A percentile compares a stretch with the other conserved stretches of the same genome.
phyloP scores from a whole-genome alignment of 1,140 invertebrate genomes.

The Ooceraea biroi region DNA sequence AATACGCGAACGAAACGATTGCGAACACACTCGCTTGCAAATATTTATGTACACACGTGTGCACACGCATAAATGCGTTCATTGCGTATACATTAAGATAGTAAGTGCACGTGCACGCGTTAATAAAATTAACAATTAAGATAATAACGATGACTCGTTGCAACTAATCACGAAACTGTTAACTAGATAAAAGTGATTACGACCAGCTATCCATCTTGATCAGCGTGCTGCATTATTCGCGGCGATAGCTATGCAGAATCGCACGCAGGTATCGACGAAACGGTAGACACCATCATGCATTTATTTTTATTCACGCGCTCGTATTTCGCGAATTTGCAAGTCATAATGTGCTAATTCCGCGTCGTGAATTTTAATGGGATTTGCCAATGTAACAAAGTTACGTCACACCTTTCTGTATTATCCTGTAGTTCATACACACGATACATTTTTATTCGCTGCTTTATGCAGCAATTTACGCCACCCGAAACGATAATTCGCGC shows the following conservation, averaged over 20 bases:
- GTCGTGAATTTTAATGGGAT: constrained; percentile 53
- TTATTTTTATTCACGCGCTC: neutral
- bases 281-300: neutral
- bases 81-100: constrained; percentile 2
- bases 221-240: constrained; percentile 8
- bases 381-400: constrained; percentile 38
- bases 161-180: neutral
- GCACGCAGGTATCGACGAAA: neutral
- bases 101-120: neutral
- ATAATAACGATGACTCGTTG: constrained; percentile 15
- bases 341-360: constrained; percentile 55
- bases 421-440: neutral
- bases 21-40: constrained; percentile 6
- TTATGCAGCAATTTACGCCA: constrained; percentile 39
- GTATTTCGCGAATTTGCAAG: constrained; percentile 47
- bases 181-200: neutral
- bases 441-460: constrained; percentile 21
- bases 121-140: constrained; percentile 48
- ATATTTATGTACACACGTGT: constrained; percentile 20
- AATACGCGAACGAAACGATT: constrained; percentile 36
- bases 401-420: constrained; percentile 15
- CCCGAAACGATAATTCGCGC: constrained; percentile 63
- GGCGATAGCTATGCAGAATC: constrained; percentile 22
- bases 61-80: neutral
- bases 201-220: constrained; percentile 8